A percentile compares a stretch with the other conserved stretches of the same genome.
These are phyloP conservation scores for Pteronura brasiliensis DNA, from an alignment of 2,113 vertebrate genomes.

Conservation along the genomic window DNA sequence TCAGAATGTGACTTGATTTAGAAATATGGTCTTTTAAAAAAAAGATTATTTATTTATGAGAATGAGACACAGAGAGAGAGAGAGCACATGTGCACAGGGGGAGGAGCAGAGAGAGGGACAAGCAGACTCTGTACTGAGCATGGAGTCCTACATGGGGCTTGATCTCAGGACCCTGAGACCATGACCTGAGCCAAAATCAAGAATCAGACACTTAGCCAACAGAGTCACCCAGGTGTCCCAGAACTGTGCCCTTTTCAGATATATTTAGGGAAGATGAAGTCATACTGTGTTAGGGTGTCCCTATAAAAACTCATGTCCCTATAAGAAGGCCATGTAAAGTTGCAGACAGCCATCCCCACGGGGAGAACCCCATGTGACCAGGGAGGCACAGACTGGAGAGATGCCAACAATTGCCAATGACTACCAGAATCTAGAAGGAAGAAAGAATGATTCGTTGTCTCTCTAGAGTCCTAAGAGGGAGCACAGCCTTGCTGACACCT, in stretches of 20 bases:
- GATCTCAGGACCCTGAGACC: background rate
- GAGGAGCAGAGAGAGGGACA: background rate
- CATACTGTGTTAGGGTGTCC: background rate
- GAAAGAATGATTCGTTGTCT: background rate
- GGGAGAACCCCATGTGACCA: background rate
- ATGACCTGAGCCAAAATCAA: background rate
- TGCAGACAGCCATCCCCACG: background rate
- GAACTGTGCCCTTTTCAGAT: background rate
- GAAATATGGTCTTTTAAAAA: background rate
- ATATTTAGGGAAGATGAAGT: background rate
- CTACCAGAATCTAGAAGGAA: background rate
- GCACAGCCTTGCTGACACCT: background rate
- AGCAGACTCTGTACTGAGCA: background rate
- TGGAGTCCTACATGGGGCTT: background rate
- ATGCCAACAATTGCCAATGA: background rate
- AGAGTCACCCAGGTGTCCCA: no score
- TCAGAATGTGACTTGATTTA: background rate
- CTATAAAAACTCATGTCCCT: background rate
- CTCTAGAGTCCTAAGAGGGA: background rate
- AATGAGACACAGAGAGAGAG: background rate
- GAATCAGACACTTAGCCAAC: background rate
- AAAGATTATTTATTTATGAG: no score
- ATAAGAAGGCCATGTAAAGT: background rate
- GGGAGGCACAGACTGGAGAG: background rate
- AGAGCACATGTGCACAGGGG: background rate